phyloP scores from a whole-genome alignment of 2,888 invertebrate species.

The Notodonta ziczac region DNA sequence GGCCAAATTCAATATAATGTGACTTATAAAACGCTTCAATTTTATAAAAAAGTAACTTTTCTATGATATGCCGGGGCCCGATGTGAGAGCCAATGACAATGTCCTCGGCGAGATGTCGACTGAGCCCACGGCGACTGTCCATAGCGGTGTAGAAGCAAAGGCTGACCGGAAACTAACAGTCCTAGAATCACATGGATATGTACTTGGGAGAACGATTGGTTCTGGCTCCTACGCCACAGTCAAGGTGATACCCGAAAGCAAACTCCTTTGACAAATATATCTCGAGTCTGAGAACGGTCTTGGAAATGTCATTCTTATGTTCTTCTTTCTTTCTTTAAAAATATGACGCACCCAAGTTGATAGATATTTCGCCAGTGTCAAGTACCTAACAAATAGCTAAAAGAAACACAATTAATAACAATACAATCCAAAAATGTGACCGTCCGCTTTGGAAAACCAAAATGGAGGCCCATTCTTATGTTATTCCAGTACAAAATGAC shows the following conservation, averaged over 20 bases:
- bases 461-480: too few species aligned
- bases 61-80: conserved; percentile 83
- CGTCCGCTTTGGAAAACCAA: too few species aligned
- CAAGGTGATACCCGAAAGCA: conserved; percentile 78
- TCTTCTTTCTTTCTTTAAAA: too few species aligned
- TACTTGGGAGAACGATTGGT: conserved; percentile 90
- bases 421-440: too few species aligned
- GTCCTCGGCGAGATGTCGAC: conserved; percentile 79
- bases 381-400: too few species aligned
- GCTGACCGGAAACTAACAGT: conserved; percentile 85
- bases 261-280: too few species aligned
- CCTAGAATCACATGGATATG: conserved; percentile 91
- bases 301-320: too few species aligned
- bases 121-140: conserved; percentile 74
- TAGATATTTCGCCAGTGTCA: too few species aligned
- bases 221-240: conserved; percentile 94
- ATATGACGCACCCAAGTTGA: too few species aligned
- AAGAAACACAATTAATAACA: not conserved
- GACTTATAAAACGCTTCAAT: conserved; percentile 58
- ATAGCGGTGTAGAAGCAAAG: conserved; percentile 73
- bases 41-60: conserved; percentile 61
- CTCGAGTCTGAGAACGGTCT: too few species aligned
- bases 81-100: conserved; percentile 80
- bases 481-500: too few species aligned
- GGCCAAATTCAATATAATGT: conserved; percentile 74